Percentiles rank a stretch among this genome's conserved stretches.
Evolutionary conservation across 2,888 invertebrate genomes (phyloP).

Genomic region (Rotaria socialis): DNA sequence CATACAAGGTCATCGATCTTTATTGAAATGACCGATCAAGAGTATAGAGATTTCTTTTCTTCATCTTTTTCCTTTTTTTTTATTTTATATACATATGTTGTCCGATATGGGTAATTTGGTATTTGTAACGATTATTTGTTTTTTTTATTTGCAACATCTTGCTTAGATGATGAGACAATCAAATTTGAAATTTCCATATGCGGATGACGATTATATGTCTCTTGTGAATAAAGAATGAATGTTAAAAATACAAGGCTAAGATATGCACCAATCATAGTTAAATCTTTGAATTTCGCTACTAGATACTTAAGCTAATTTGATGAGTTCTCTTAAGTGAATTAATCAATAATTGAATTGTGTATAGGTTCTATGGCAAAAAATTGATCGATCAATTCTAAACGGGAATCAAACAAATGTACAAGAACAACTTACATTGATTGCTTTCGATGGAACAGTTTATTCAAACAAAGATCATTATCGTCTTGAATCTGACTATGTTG

Average conservation of each 20-base stretch:
- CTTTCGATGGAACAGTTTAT: conserved; percentile 20
- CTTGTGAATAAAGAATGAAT: not conserved
- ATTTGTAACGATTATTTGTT: conserved; percentile 26
- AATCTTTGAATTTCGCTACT: not conserved
- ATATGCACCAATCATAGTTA: not conserved
- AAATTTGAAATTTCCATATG: conserved; percentile 21
- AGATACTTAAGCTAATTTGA: not conserved
- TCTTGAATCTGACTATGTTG: conserved; percentile 32
- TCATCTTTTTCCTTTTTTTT: not conserved
- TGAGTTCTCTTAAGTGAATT: not conserved
- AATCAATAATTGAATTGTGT: not conserved
- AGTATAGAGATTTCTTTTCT: not conserved
- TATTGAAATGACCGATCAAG: conserved; percentile 2
- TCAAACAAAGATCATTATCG: conserved; percentile 38
- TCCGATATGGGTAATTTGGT: conserved; percentile 9
- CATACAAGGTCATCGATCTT: conserved; percentile 21
- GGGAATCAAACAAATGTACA: conserved; percentile 9
- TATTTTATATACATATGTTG: not conserved
- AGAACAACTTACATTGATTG: conserved; percentile 25
- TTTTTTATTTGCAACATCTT: not conserved
- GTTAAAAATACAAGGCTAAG: not conserved
- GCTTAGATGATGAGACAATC: conserved; percentile 13
- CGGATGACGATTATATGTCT: not conserved
- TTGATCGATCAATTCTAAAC: not conserved
- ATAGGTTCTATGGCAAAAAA: conserved; percentile 33